Evolutionary conservation across 2,888 invertebrate genomes (phyloP).

Genomic region (Zygaena filipendulae): DNA sequence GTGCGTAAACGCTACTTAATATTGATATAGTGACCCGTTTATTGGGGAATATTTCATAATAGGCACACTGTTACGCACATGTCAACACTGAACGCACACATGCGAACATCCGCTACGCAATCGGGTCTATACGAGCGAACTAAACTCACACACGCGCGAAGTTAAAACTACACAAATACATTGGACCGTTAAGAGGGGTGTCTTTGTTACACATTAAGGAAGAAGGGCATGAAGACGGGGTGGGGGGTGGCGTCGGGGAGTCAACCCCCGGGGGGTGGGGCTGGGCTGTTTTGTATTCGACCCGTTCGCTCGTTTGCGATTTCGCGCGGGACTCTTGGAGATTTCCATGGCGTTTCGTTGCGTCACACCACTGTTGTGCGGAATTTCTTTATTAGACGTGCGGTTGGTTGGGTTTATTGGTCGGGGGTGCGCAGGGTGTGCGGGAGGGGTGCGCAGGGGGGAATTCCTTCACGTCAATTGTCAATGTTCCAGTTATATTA

Average conservation of each 20-base stretch:
- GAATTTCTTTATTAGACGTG: conserved; percentile 55
- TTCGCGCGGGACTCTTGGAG: conserved; percentile 60
- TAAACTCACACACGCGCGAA: conserved; percentile 38
- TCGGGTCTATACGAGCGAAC: conserved; percentile 29
- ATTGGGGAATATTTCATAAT: conserved; percentile 63
- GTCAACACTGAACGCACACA: conserved; percentile 19
- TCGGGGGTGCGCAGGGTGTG: conserved; percentile 8
- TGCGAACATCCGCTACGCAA: conserved; percentile 16
- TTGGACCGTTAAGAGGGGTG: conserved; percentile 58
- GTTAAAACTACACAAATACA: conserved; percentile 43
- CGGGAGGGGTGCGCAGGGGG: too few species aligned
- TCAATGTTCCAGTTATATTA: conserved; percentile 13
- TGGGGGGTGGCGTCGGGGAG: conserved; percentile 18
- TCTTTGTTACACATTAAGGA: conserved; percentile 68
- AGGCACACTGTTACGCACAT: too few species aligned
- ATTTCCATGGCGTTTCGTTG: conserved; percentile 50
- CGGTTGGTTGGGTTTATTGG: conserved; percentile 25
- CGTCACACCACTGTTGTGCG: conserved; percentile 32
- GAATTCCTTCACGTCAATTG: too few species aligned
- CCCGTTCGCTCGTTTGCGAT: conserved; percentile 57
- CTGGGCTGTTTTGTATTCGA: conserved; percentile 56
- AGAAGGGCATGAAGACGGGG: conserved; percentile 58
- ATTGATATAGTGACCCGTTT: conserved; percentile 63
- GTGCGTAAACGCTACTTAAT: conserved; percentile 26
- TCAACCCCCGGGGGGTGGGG: conserved; percentile 24